A percentile compares a stretch with the other conserved stretches of the same genome.
Conservation (phyloP, 1,140 invertebrate species). For the Platyscapa corneri region DNA sequence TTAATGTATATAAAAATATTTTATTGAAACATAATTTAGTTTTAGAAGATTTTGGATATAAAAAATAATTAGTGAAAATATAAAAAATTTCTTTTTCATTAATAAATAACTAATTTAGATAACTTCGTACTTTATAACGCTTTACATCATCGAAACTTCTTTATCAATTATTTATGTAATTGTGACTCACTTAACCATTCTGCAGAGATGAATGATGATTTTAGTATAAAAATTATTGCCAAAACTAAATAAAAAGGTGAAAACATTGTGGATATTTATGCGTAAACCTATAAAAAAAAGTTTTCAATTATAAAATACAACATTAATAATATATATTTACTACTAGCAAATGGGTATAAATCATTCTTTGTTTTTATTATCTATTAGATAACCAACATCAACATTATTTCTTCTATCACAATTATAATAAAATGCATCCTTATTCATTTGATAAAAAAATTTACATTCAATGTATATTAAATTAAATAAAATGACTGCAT, state of each 20-base stretch:
- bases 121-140: neutral
- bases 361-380: neutral
- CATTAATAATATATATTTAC: neutral
- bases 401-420: neutral
- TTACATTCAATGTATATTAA: neutral
- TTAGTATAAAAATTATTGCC: neutral
- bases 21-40: too few species aligned
- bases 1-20: too few species aligned
- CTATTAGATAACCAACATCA: neutral
- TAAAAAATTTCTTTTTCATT: neutral
- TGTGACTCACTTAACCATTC: conserved; percentile 25
- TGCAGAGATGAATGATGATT: neutral
- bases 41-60: neutral
- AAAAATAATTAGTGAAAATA: neutral
- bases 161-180: conserved; percentile 18
- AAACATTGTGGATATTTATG: neutral
- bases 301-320: neutral
- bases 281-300: neutral
- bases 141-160: neutral
- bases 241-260: conserved; percentile 8
- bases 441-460: neutral
- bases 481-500: too few species aligned
- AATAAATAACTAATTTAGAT: neutral
- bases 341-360: neutral
- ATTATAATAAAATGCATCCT: neutral